Conservation (phyloP, 2,888 invertebrate species). For the Ptychoptera albimana region DNA sequence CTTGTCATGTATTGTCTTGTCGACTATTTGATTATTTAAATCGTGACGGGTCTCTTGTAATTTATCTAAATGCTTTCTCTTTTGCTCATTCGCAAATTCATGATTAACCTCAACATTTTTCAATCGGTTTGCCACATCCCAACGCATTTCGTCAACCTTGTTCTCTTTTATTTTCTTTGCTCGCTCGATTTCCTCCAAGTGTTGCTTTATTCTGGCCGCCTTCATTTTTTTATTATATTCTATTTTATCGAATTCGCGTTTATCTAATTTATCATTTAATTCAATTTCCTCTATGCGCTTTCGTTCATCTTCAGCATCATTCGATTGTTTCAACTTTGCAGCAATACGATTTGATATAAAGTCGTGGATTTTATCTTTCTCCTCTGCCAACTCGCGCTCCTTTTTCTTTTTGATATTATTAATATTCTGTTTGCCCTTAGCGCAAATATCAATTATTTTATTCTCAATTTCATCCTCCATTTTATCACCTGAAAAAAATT, state of each 20-base stretch:
- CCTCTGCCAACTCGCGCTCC: slow-evolving; percentile 27
- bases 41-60: slow-evolving; percentile 7
- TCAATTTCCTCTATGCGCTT: slow-evolving; percentile 36
- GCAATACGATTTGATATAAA: slow-evolving; percentile 21
- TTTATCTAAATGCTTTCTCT: slow-evolving; percentile 16
- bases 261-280: slow-evolving; percentile 26
- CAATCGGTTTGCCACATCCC: slow-evolving; percentile 19
- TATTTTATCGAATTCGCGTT: slow-evolving; percentile 21
- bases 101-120: slow-evolving; percentile 19
- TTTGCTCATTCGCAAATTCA: slow-evolving; percentile 15
- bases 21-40: slow-evolving; percentile 13
- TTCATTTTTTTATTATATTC: slow-evolving; percentile 18
- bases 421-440: slow-evolving; percentile 30
- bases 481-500: slow-evolving; percentile 15
- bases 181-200: slow-evolving; percentile 18
- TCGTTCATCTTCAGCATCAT: slow-evolving; percentile 30
- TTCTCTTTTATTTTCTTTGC: slow-evolving; percentile 14
- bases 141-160: slow-evolving; percentile 14
- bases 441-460: slow-evolving; percentile 30
- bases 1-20: slow-evolving; percentile 14
- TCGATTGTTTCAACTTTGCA: slow-evolving; percentile 31
- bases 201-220: slow-evolving; percentile 19
- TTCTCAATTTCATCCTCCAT: slow-evolving; percentile 29
- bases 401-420: slow-evolving; percentile 27
- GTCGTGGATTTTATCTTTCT: slow-evolving; percentile 14